These are phyloP conservation scores for Tuta absoluta DNA, from an alignment of 2,888 invertebrate species.

Conservation along the genomic window DNA sequence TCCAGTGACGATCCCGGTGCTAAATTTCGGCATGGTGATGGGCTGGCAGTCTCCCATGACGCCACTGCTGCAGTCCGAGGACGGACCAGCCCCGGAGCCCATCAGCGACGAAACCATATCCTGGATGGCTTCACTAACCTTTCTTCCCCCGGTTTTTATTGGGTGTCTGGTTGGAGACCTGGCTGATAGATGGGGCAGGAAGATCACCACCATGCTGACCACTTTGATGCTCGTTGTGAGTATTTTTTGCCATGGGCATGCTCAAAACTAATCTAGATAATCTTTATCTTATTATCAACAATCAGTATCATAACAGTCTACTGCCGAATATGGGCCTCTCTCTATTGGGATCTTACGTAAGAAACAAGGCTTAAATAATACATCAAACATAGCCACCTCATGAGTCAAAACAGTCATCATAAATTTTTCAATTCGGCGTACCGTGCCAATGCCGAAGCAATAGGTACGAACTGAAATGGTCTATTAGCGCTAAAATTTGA, in stretches of 20 bases:
- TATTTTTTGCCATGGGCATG: slow-evolving; percentile 20
- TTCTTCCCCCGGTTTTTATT: slow-evolving; percentile 79
- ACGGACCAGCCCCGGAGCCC: slow-evolving; percentile 73
- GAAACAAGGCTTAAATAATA: too few species aligned
- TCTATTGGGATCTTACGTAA: too few species aligned
- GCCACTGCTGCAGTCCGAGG: slow-evolving; percentile 67
- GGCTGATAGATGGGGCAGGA: slow-evolving; percentile 79
- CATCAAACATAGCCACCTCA: too few species aligned
- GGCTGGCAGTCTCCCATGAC: slow-evolving; percentile 83
- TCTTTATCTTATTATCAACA: too few species aligned
- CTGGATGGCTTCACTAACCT: slow-evolving; percentile 81
- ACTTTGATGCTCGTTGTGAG: slow-evolving; percentile 80
- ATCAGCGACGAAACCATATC: slow-evolving; percentile 76
- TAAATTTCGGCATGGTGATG: slow-evolving; percentile 80
- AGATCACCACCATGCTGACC: slow-evolving; percentile 74
- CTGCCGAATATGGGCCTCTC: too few species aligned
- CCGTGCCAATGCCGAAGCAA: too few species aligned
- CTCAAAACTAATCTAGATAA: too few species aligned
- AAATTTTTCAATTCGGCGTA: too few species aligned
- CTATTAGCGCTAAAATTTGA: too few species aligned
- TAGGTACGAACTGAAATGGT: too few species aligned
- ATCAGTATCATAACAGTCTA: too few species aligned
- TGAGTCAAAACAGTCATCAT: too few species aligned
- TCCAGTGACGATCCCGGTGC: slow-evolving; percentile 78
- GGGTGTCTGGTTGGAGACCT: slow-evolving; percentile 77